Percentiles rank a stretch among this genome's conserved stretches.
phyloP scores from a whole-genome alignment of 1,140 invertebrate species.

The Aphis gossypii region DNA sequence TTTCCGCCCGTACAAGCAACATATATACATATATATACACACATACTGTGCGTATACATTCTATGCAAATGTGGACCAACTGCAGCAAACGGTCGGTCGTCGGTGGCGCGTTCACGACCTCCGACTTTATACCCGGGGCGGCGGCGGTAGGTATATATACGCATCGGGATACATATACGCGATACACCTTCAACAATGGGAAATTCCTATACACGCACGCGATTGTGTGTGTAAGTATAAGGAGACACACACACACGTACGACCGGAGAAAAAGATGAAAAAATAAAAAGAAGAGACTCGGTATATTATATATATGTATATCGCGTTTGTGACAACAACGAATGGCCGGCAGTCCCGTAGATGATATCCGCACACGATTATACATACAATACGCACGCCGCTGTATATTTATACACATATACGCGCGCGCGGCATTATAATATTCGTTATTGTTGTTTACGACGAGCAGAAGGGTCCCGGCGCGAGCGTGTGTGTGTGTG shows the following conservation, averaged over 20 bases:
- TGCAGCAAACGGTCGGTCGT: background rate
- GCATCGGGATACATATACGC: background rate
- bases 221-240: background rate
- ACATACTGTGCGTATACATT: background rate
- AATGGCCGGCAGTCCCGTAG: slow-evolving; percentile 14
- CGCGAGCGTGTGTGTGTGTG: background rate
- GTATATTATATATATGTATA: background rate
- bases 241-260: background rate
- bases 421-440: background rate
- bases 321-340: slow-evolving; percentile 20
- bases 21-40: background rate
- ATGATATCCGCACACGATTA: slow-evolving; percentile 39
- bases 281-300: background rate
- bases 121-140: background rate
- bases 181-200: slow-evolving; percentile 14
- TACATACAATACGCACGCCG: slow-evolving; percentile 21
- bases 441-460: slow-evolving; percentile 16
- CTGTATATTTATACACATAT: background rate
- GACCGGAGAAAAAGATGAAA: slow-evolving; percentile 26
- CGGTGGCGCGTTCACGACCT: slow-evolving; percentile 24
- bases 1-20: background rate
- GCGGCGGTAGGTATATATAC: background rate
- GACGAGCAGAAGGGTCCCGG: background rate
- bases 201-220: slow-evolving; percentile 3
- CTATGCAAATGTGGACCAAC: slow-evolving; percentile 43